Percentiles rank a stretch among this genome's conserved stretches.
Conservation (phyloP, 2,113 vertebrate species). For the Vulpes vulpes region DNA sequence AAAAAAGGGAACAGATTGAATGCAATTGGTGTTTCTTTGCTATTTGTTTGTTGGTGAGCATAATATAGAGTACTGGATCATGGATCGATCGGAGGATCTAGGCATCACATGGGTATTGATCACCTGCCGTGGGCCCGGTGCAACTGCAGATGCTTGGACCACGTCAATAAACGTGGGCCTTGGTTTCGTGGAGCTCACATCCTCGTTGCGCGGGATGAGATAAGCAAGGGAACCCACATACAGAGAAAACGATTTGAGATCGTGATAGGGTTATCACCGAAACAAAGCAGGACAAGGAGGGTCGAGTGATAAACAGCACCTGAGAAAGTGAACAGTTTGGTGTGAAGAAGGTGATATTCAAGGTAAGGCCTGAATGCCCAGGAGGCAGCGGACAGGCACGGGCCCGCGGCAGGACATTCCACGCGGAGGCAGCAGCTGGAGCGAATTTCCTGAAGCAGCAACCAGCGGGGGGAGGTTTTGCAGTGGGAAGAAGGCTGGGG, state of each 20-base stretch:
- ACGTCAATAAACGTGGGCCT: not conserved
- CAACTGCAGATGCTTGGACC: not conserved
- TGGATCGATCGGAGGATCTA: not conserved
- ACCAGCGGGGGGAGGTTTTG: not conserved
- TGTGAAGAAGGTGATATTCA: not conserved
- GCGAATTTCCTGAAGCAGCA: not conserved
- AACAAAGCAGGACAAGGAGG: not conserved
- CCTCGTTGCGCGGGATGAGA: not conserved
- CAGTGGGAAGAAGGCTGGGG: not conserved
- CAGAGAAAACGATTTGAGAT: not conserved
- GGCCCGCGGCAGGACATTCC: accelerated
- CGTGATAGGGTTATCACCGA: not conserved
- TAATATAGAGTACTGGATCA: not conserved
- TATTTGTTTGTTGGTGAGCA: not conserved
- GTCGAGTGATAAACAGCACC: not conserved
- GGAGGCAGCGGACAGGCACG: not conserved
- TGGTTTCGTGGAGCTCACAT: not conserved
- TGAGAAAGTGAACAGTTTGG: not conserved
- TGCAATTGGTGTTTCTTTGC: not conserved
- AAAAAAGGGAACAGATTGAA: not conserved
- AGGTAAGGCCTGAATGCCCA: not conserved
- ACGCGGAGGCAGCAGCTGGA: not conserved
- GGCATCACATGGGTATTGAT: not conserved
- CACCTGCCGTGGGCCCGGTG: not conserved
- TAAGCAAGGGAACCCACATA: not conserved